Conservation (phyloP, 1,140 invertebrate species). For the Lepidurus apus region DNA sequence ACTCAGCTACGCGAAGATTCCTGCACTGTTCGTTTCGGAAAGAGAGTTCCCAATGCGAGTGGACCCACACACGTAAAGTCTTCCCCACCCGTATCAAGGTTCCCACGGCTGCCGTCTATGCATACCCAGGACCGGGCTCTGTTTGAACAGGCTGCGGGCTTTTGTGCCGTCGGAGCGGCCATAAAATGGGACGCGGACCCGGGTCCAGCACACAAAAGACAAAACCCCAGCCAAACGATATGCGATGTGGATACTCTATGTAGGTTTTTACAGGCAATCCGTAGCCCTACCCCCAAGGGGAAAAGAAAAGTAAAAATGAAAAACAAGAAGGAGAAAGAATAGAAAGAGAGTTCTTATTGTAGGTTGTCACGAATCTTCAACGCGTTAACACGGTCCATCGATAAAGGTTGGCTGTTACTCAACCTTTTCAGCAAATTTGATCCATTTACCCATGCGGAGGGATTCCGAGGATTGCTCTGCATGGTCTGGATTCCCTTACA, state of each 20-base stretch:
- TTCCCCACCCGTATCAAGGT: background rate
- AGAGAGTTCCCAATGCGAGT: background rate
- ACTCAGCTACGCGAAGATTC: no score
- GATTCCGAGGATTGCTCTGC: background rate
- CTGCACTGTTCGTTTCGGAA: background rate
- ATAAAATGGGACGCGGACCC: background rate
- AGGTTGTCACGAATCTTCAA: background rate
- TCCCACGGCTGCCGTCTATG: background rate
- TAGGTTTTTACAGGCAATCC: background rate
- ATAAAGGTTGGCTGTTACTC: background rate
- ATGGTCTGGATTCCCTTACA: background rate
- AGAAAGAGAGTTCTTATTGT: background rate
- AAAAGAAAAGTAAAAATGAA: background rate
- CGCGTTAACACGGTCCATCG: constrained; percentile 1
- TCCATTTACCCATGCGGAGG: background rate
- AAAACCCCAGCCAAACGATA: background rate
- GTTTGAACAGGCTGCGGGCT: background rate
- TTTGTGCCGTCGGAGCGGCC: background rate
- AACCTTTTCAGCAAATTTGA: constrained; percentile 22
- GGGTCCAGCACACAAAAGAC: background rate
- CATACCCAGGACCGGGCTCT: background rate
- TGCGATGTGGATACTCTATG: background rate
- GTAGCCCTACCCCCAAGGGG: background rate
- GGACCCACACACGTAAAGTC: background rate
- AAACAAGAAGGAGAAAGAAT: background rate